Evolutionary conservation across 2,113 vertebrate genomes (phyloP).

Genomic region (Trogon surrucura): DNA sequence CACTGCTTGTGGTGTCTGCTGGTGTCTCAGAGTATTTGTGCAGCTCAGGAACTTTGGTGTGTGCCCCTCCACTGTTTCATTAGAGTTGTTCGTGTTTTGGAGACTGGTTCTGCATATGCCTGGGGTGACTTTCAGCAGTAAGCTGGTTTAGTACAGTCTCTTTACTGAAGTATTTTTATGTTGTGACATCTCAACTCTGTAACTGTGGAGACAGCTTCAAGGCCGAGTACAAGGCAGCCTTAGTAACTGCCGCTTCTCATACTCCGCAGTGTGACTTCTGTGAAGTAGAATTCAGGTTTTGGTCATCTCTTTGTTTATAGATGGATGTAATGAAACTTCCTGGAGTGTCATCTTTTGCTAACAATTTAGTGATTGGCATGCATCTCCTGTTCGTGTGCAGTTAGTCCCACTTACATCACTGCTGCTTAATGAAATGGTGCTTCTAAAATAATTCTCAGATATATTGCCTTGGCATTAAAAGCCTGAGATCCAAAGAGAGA

Average conservation of each 20-base stretch:
- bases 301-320: not conserved
- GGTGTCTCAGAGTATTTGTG: not conserved
- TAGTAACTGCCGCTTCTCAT: rapidly evolving
- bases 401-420: not conserved
- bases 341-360: not conserved
- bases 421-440: not conserved
- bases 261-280: not conserved
- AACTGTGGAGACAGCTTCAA: constrained; percentile 29
- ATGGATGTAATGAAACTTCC: not conserved
- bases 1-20: not conserved
- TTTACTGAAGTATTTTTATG: not conserved
- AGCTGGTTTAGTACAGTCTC: not conserved
- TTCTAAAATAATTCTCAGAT: not conserved
- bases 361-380: not conserved
- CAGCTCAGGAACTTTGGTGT: not conserved
- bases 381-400: not conserved
- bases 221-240: not conserved
- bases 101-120: not conserved
- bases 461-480: not conserved
- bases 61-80: not conserved
- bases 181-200: not conserved
- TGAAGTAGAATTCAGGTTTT: not conserved
- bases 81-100: not conserved
- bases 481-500: not conserved
- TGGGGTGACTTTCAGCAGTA: not conserved